Percentiles rank a stretch among this genome's conserved stretches.
phyloP scores from a whole-genome alignment of 2,888 invertebrate species.

The Hirtodrosophila confusa region DNA sequence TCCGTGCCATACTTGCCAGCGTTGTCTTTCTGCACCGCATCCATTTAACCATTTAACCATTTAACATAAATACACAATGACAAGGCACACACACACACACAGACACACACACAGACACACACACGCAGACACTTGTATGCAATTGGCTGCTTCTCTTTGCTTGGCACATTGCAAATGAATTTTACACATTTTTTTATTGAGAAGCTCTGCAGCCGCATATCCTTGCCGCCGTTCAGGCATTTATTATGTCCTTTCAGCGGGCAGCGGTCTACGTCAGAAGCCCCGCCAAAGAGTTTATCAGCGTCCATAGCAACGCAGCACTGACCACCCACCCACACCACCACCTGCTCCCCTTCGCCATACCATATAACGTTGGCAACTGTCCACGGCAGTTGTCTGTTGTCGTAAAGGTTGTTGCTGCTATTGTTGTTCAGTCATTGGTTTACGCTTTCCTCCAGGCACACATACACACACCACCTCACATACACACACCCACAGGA shows the following conservation, averaged over 20 bases:
- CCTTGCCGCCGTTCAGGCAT: slow-evolving; percentile 41
- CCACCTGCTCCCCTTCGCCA: slow-evolving; percentile 3
- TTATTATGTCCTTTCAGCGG: slow-evolving; percentile 74
- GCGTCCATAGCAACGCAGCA: slow-evolving; percentile 36
- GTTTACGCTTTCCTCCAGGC: slow-evolving; percentile 19
- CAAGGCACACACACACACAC: slow-evolving; percentile 19
- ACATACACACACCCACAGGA: slow-evolving; percentile 5
- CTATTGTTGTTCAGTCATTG: slow-evolving; percentile 35
- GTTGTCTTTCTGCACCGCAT: slow-evolving; percentile 45
- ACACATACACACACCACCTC: background rate
- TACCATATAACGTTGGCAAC: slow-evolving; percentile 36
- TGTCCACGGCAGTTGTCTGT: slow-evolving; percentile 7
- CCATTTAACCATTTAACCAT: slow-evolving; percentile 69
- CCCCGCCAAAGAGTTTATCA: slow-evolving; percentile 72
- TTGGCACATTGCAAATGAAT: slow-evolving; percentile 46
- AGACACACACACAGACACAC: slow-evolving; percentile 9
- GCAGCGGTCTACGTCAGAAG: slow-evolving; percentile 57
- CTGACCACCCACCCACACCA: background rate
- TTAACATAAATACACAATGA: slow-evolving; percentile 71
- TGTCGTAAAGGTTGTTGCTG: slow-evolving; percentile 16
- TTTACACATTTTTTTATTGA: slow-evolving; percentile 61
- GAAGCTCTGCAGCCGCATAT: slow-evolving; percentile 29
- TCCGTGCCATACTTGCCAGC: slow-evolving; percentile 18
- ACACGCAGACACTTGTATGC: slow-evolving; percentile 17
- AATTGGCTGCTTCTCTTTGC: slow-evolving; percentile 59